A percentile compares a stretch with the other conserved stretches of the same genome.
Conservation (phyloP, 1,140 invertebrate species). For the Grapholita molesta region DNA sequence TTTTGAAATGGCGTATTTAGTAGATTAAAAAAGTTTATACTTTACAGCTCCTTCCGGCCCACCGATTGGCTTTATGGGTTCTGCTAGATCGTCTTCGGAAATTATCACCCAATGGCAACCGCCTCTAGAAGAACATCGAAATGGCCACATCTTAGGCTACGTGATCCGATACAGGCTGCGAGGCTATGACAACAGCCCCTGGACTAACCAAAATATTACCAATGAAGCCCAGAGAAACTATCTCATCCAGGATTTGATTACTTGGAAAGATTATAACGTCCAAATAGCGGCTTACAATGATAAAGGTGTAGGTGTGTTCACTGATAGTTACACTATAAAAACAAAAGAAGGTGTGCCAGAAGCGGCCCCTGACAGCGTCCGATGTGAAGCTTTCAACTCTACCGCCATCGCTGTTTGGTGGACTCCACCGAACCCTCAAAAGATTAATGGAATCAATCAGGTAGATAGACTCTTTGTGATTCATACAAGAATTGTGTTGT, state of each 20-base stretch:
- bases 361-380: slow-evolving; percentile 91
- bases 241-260: slow-evolving; percentile 95
- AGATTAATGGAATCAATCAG: slow-evolving; percentile 99
- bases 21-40: not conserved
- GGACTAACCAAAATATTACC: slow-evolving; percentile 94
- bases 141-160: slow-evolving; percentile 96
- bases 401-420: slow-evolving; percentile 91
- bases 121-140: slow-evolving; percentile 94
- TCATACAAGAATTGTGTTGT: not conserved
- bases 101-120: slow-evolving; percentile 99
- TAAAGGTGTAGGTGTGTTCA: slow-evolving; percentile 96
- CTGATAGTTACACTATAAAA: slow-evolving; percentile 94
- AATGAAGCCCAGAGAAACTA: slow-evolving; percentile 96
- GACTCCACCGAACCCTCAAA: slow-evolving; percentile 96
- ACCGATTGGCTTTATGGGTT: slow-evolving; percentile 93
- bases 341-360: slow-evolving; percentile 97
- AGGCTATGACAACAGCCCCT: slow-evolving; percentile 94
- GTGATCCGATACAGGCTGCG: slow-evolving; percentile 93
- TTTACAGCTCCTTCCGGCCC: slow-evolving; percentile 91
- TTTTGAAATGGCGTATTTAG: not conserved
- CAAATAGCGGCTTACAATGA: slow-evolving; percentile 99
- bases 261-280: slow-evolving; percentile 98
- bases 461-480: slow-evolving; percentile 35
- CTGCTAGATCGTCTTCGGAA: slow-evolving; percentile 94
- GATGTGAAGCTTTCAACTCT: slow-evolving; percentile 90